Base-by-base conservation (phyloP, 1,140 invertebrate genomes). In the Orussus abietinus region DNA sequence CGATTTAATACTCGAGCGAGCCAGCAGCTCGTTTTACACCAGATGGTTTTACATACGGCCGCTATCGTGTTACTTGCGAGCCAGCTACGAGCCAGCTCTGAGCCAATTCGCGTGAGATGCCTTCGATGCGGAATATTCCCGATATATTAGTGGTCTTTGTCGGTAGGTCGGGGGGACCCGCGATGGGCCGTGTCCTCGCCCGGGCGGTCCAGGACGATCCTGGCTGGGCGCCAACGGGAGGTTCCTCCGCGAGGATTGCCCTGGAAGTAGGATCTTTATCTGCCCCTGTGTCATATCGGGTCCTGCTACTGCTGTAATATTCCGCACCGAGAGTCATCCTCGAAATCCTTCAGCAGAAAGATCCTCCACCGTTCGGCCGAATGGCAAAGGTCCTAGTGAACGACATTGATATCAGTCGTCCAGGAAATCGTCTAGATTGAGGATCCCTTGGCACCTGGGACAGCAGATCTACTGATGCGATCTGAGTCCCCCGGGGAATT, bases 1-100 rank as follows among this genome's bases (percentile, higher is more conserved):
- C 67, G 67, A 71, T 72, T 72, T 71, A 72, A 71, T 72, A 67
- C 67, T 62, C 54, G 62, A 67, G 42, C 59, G 67, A 66, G 47
- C 53, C 57, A 47, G 53, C 63, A 64, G 60, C 66, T 72, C 69
- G 64, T 67, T 70, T 72, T 70, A 72, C 68, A 69, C 60, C 69
- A 70, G 64, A 69, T 70, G 64, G 48, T 61, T 66, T 69, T 68
- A 64, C 66, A 64, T 68, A 62, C 56, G 51, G 43, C 42, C 47
- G 55, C 61, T 70, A 71, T 73, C 69, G 62, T 60, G 60, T 71
- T 73, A 71, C 68, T 47, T 33, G 19, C n/a, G n/a, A n/a, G n/a
- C n/a, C n/a, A n/a, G n/a, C n/a, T n/a, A n/a, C n/a, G n/a, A n/a
- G 40, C 26, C 22, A 15, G 3, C 36, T 31, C 25, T 18, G 30